Conservation (phyloP, 1,140 invertebrate species). For the Bicyclus anynana region DNA sequence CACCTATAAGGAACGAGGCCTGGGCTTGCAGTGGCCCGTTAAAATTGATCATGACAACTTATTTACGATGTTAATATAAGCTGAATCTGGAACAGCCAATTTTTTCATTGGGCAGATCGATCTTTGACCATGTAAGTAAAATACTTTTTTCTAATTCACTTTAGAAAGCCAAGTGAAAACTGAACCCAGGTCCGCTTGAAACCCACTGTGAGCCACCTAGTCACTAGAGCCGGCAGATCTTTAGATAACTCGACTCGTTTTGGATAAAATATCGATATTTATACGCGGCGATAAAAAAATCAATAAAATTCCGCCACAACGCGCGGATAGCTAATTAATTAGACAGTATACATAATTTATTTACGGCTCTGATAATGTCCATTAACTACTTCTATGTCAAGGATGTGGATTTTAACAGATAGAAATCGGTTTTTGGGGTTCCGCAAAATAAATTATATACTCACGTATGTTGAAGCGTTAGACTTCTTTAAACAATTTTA, state of each 20-base stretch:
- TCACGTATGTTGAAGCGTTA: too few species aligned
- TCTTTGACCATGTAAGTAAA: too few species aligned
- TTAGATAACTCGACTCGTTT: slow-evolving; percentile 1
- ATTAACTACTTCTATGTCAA: slow-evolving; percentile 33
- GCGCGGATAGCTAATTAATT: slow-evolving; percentile 32
- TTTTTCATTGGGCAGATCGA: too few species aligned
- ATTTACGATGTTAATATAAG: too few species aligned
- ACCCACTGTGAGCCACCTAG: neutral
- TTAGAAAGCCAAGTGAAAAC: neutral
- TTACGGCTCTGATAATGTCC: slow-evolving; percentile 29
- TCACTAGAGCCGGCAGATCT: neutral
- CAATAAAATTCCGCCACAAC: slow-evolving; percentile 26
- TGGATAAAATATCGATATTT: slow-evolving; percentile 38
- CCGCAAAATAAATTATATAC: too few species aligned
- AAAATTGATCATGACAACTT: too few species aligned
- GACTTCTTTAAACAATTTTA: too few species aligned
- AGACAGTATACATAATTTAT: slow-evolving; percentile 37
- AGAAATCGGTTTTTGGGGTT: slow-evolving; percentile 6
- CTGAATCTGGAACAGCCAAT: too few species aligned
- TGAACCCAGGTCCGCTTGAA: neutral
- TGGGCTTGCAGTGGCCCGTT: too few species aligned
- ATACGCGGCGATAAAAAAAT: slow-evolving; percentile 27
- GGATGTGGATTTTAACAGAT: slow-evolving; percentile 23
- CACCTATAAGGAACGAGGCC: too few species aligned
- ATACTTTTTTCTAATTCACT: too few species aligned